Percentiles rank a stretch among this genome's conserved stretches.
These are phyloP conservation scores for Oopsacas minuta DNA, from an alignment of 37 sponge, comb jelly and placozoan species.

Conservation along the genomic window DNA sequence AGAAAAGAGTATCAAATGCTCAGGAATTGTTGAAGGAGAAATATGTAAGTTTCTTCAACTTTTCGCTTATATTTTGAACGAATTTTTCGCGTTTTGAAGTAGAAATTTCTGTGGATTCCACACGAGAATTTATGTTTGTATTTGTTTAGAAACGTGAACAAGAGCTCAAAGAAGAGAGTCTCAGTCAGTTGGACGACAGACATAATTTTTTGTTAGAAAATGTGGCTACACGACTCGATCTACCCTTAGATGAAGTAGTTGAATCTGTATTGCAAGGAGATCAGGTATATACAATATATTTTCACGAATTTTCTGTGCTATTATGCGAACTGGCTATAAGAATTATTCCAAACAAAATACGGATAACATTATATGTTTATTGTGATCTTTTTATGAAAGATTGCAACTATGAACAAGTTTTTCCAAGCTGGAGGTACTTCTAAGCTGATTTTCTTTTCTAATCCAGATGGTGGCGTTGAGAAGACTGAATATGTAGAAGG, in stretches of 20 bases:
- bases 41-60: not conserved
- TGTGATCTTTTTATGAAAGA: conserved; percentile 24
- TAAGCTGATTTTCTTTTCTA: conserved; percentile 60
- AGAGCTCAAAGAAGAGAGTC: conserved; percentile 40
- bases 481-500: not conserved
- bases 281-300: too few species aligned
- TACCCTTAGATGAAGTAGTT: conserved; percentile 39
- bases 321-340: too few species aligned
- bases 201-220: conserved; percentile 44
- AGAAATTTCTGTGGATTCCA: too few species aligned
- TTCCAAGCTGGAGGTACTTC: conserved; percentile 63
- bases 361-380: too few species aligned
- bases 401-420: conserved; percentile 54
- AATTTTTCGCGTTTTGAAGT: too few species aligned
- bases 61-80: too few species aligned
- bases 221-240: conserved; percentile 39
- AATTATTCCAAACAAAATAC: too few species aligned
- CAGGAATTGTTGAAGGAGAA: conserved; percentile 5
- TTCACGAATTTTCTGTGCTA: too few species aligned
- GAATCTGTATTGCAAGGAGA: conserved; percentile 65
- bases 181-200: conserved; percentile 39
- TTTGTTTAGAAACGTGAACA: not conserved
- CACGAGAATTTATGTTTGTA: not conserved
- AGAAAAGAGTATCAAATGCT: not conserved
- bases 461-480: conserved; percentile 21